A percentile compares a stretch with the other conserved stretches of the same genome.
Evolutionary conservation across 2,797 vertebrate species (phyloP).

Genomic region (Florisuga fusca): DNA sequence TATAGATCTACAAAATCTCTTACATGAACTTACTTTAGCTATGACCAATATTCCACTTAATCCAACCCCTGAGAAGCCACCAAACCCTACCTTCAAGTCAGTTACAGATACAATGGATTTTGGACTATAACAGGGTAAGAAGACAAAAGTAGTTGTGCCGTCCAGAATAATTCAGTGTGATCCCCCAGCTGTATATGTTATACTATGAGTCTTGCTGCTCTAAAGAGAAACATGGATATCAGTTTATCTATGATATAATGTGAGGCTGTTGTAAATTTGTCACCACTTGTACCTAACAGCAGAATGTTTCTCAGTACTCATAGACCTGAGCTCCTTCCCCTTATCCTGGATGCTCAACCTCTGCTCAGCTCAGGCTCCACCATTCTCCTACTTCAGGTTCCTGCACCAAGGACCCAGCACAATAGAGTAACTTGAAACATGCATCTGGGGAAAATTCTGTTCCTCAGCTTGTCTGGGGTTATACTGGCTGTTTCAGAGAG

Average conservation of each 20-base stretch:
- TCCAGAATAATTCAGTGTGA: neutral
- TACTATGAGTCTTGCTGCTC: neutral
- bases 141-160: neutral
- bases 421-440: neutral
- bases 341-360: fast-evolving
- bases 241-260: neutral
- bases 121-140: fast-evolving
- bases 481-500: neutral
- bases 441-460: neutral
- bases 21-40: neutral
- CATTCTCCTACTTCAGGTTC: too few species aligned
- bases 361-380: neutral
- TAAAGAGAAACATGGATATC: neutral
- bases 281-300: neutral
- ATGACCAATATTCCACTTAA: neutral
- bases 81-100: neutral
- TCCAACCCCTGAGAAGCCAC: neutral
- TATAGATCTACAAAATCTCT: neutral
- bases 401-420: neutral
- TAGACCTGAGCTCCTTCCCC: neutral
- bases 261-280: neutral
- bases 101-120: neutral
- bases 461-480: neutral
- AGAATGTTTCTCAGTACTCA: neutral
- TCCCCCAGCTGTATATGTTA: neutral